A percentile compares a stretch with the other conserved stretches of the same genome.
These are phyloP conservation scores for Synodontis membranacea DNA, from an alignment of 2,113 vertebrate species.

Conservation along the genomic window DNA sequence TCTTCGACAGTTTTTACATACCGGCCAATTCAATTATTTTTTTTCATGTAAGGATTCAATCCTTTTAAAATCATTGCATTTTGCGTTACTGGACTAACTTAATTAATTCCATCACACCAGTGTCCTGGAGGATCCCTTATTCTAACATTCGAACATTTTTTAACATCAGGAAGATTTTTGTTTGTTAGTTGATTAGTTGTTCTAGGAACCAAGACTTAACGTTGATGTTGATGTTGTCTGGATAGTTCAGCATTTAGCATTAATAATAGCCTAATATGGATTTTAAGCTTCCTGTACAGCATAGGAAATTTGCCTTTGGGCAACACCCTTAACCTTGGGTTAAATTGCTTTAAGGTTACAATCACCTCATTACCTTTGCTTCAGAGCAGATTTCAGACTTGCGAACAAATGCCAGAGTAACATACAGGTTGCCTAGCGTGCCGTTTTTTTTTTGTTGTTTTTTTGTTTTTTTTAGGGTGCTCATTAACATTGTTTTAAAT, in stretches of 20 bases:
- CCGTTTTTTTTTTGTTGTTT: no score
- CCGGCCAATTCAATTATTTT: not conserved
- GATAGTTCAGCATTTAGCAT: not conserved
- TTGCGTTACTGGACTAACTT: not conserved
- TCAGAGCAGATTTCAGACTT: conserved; percentile 18
- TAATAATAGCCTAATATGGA: not conserved
- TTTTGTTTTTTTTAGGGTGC: conserved; percentile 1
- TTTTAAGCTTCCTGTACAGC: not conserved
- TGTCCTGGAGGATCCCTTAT: not conserved
- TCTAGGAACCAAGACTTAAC: not conserved
- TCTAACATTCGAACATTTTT: not conserved
- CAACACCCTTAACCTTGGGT: not conserved
- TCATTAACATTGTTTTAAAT: conserved; percentile 27
- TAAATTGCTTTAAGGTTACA: not conserved
- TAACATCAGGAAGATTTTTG: not conserved
- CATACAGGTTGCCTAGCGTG: not conserved
- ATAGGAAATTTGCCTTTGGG: not conserved
- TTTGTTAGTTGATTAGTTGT: not conserved
- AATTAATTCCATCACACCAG: not conserved
- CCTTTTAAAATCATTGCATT: not conserved
- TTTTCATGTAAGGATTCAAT: not conserved
- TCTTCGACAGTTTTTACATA: not conserved
- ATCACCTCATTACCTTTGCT: not conserved
- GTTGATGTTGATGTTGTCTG: not conserved
- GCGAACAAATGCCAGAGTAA: not conserved